These are phyloP conservation scores for Sycophila texana DNA, from an alignment of 2,888 invertebrate species.

Conservation along the genomic window DNA sequence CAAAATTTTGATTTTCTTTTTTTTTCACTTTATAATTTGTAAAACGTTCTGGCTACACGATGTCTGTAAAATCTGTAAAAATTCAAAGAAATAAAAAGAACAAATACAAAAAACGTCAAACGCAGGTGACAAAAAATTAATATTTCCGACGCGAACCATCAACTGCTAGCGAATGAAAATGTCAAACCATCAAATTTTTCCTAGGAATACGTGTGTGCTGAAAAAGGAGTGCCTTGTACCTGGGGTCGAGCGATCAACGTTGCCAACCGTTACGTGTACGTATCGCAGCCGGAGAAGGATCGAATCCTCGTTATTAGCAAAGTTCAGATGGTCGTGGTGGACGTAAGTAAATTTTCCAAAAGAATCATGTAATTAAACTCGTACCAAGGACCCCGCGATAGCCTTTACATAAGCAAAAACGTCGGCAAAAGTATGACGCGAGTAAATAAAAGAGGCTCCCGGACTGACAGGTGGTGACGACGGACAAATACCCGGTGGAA, in stretches of 20 bases:
- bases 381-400: background rate
- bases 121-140: too few relatives aligned
- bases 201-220: conserved; percentile 79
- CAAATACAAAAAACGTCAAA: too few relatives aligned
- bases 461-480: conserved; percentile 80
- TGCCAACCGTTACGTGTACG: conserved; percentile 84
- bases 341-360: conserved; percentile 75
- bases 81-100: too few relatives aligned
- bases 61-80: too few relatives aligned
- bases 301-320: conserved; percentile 84
- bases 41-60: too few relatives aligned
- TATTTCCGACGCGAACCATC: too few relatives aligned
- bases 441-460: background rate
- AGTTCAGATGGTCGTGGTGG: conserved; percentile 84
- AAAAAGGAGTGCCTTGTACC: conserved; percentile 81
- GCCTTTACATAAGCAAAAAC: background rate
- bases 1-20: too few relatives aligned
- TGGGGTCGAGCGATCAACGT: conserved; percentile 86
- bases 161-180: too few relatives aligned
- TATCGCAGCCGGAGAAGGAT: conserved; percentile 83
- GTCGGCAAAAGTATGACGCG: background rate
- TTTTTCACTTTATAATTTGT: too few relatives aligned
- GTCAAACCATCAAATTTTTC: background rate
- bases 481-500: conserved; percentile 84
- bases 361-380: too few relatives aligned